Evolutionary conservation across 2,797 vertebrate genomes (phyloP).

Genomic region (Ctenopoma kingsleyae): DNA sequence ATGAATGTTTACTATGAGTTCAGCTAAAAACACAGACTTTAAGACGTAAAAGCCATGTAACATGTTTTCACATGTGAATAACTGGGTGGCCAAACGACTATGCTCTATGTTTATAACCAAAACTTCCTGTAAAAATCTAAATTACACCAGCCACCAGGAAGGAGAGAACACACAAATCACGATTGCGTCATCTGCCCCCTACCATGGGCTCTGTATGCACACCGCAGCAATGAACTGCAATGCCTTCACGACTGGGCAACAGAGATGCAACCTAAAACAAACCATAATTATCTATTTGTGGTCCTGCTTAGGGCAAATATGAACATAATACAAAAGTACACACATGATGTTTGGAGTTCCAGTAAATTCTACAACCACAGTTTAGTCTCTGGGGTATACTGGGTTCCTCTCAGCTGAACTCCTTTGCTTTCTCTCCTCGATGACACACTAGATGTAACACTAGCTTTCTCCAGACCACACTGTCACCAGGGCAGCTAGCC

Average conservation of each 20-base stretch:
- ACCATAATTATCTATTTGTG: conserved; percentile 69
- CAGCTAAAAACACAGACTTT: conserved; percentile 44
- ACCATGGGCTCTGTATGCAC: conserved; percentile 14
- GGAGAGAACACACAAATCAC: conserved; percentile 11
- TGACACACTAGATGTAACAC: conserved; percentile 53
- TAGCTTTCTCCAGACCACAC: conserved; percentile 60
- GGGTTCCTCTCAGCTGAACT: conserved; percentile 49
- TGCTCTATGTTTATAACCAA: conserved; percentile 8
- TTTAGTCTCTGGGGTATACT: conserved; percentile 57
- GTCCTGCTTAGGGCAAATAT: conserved; percentile 51
- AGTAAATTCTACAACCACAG: conserved; percentile 69
- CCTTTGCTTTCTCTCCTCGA: conserved; percentile 61
- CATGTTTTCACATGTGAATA: conserved; percentile 35
- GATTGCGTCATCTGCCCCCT: conserved; percentile 47
- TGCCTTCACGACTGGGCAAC: conserved; percentile 59
- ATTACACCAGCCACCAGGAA: conserved; percentile 11
- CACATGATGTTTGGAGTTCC: conserved; percentile 68
- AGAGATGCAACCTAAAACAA: conserved; percentile 61
- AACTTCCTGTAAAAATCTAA: conserved; percentile 26
- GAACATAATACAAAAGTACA: conserved; percentile 64
- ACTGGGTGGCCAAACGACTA: conserved; percentile 29
- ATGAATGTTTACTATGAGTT: conserved; percentile 27
- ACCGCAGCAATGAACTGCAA: conserved; percentile 50
- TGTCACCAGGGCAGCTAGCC: conserved; percentile 53
- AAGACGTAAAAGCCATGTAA: conserved; percentile 8